Evolutionary conservation across 1,140 invertebrate species (phyloP).

Genomic region (Atta cephalotes): DNA sequence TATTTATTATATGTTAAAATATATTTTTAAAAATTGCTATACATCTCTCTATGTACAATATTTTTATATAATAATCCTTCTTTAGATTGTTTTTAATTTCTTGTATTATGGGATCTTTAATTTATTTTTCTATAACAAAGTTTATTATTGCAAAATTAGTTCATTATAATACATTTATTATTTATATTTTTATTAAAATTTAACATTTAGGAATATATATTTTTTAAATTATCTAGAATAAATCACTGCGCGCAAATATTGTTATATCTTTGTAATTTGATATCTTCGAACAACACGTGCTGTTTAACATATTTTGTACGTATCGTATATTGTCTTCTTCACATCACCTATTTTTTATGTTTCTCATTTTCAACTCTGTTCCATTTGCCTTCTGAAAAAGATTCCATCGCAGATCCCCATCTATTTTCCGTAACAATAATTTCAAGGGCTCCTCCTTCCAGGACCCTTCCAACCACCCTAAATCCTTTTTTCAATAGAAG

Average conservation of each 20-base stretch:
- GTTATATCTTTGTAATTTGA: neutral
- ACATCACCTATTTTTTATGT: slow-evolving; percentile 70
- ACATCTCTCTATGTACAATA: neutral
- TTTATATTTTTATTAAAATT: neutral
- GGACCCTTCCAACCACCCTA: neutral
- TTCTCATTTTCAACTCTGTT: slow-evolving; percentile 74
- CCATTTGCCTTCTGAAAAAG: slow-evolving; percentile 76
- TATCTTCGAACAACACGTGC: neutral
- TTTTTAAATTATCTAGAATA: neutral
- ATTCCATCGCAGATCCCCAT: slow-evolving; percentile 71
- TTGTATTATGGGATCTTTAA: neutral
- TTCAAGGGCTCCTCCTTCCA: neutral
- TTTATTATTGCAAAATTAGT: neutral
- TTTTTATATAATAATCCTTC: neutral
- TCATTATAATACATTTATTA: neutral
- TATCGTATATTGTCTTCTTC: neutral
- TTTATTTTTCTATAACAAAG: neutral
- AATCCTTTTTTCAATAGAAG: neutral
- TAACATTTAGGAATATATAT: neutral
- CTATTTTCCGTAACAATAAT: slow-evolving; percentile 79
- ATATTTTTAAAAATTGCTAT: neutral
- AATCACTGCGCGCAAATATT: neutral
- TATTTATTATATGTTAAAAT: neutral
- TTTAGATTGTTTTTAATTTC: neutral
- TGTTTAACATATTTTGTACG: slow-evolving; percentile 19